Conservation (phyloP, 2,888 invertebrate genomes). For the Poecilus cupreus region DNA sequence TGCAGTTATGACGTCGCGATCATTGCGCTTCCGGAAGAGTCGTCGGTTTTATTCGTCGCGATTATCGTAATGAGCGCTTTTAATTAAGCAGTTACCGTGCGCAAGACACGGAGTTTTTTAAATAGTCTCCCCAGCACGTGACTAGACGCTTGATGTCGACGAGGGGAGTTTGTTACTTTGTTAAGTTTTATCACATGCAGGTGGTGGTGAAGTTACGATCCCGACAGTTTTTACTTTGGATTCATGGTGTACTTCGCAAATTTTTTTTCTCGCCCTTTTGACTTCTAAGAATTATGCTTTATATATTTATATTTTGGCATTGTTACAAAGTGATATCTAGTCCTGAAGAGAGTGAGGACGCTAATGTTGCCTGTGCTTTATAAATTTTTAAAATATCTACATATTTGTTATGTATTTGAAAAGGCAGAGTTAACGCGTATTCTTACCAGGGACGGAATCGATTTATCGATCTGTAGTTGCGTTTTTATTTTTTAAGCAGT, state of each 20-base stretch:
- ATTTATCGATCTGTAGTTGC: too few relatives aligned
- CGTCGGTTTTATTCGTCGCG: conserved; percentile 25
- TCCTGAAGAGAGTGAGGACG: too few relatives aligned
- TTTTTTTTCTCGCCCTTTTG: not conserved
- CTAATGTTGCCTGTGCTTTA: too few relatives aligned
- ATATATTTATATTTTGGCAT: not conserved
- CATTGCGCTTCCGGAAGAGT: conserved; percentile 9
- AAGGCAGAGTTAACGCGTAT: too few relatives aligned
- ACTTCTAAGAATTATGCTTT: not conserved
- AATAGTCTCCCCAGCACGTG: conserved; percentile 43
- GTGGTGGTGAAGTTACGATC: conserved; percentile 19
- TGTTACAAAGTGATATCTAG: too few relatives aligned
- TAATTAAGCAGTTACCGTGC: conserved; percentile 49
- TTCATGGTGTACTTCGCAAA: conserved; percentile 33
- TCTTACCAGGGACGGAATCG: too few relatives aligned
- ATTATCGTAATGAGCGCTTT: conserved; percentile 49
- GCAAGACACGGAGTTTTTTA: conserved; percentile 47
- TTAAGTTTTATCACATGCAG: conserved; percentile 45
- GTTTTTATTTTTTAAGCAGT: too few relatives aligned
- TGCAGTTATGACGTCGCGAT: conserved; percentile 26
- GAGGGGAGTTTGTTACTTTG: conserved; percentile 47
- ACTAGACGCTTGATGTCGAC: conserved; percentile 32
- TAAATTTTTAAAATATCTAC: too few relatives aligned
- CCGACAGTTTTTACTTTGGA: conserved; percentile 31
- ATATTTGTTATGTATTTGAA: too few relatives aligned